These are phyloP conservation scores for Sterrhoptilus dennistouni DNA, from an alignment of 2,113 vertebrate genomes.

Conservation along the genomic window DNA sequence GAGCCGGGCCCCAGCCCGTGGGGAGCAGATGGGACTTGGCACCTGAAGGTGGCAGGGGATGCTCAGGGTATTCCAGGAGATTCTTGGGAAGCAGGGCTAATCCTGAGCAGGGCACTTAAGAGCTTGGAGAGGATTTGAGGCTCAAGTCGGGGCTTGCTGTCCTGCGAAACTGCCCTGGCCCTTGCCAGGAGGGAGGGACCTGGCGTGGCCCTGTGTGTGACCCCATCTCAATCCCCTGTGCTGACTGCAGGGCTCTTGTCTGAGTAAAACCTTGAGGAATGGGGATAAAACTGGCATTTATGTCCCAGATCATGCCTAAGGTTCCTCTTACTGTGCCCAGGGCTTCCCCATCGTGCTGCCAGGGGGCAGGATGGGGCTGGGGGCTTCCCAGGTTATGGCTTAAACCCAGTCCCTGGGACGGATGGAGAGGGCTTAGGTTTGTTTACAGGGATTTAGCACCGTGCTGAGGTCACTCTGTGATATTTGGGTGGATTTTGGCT, in stretches of 20 bases:
- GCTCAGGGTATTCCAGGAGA: rapidly evolving
- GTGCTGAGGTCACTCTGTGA: background rate
- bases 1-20: rapidly evolving
- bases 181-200: background rate
- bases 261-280: background rate
- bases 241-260: background rate
- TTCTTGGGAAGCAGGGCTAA: background rate
- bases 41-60: background rate
- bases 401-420: background rate
- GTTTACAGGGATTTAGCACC: background rate
- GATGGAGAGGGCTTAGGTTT: background rate
- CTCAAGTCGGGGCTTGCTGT: background rate
- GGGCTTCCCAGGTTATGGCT: background rate
- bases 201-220: background rate
- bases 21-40: rapidly evolving
- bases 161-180: background rate
- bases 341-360: background rate
- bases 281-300: background rate
- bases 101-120: background rate
- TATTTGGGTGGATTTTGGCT: background rate
- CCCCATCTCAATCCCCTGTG: rapidly evolving
- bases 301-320: background rate
- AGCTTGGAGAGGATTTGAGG: background rate
- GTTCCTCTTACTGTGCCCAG: background rate
- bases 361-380: background rate